Conservation (phyloP, 2,113 vertebrate genomes). For the Rostratula benghalensis region DNA sequence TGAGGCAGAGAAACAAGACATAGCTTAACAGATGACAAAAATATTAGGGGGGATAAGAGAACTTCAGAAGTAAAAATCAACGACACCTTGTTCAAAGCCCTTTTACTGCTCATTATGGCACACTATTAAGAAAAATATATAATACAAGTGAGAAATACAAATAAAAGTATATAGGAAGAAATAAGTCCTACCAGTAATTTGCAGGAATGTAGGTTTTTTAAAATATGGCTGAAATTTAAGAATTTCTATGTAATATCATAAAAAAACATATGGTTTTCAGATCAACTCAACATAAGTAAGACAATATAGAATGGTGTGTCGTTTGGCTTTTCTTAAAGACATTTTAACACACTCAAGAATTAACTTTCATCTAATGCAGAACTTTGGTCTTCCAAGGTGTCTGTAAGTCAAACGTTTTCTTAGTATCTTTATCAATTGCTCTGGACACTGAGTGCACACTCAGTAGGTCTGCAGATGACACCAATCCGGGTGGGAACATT, state of each 20-base stretch:
- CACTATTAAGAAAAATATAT: background rate
- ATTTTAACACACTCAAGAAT: background rate
- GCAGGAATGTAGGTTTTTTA: background rate
- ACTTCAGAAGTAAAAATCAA: background rate
- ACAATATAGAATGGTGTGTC: background rate
- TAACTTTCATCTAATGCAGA: background rate
- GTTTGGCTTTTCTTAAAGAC: background rate
- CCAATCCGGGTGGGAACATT: background rate
- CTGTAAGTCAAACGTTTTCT: background rate
- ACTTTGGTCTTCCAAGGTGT: background rate
- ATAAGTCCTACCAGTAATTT: background rate
- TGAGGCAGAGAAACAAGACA: no score
- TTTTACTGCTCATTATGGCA: background rate
- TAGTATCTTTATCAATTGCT: background rate
- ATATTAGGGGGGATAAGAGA: background rate
- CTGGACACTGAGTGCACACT: accelerated
- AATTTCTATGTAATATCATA: background rate
- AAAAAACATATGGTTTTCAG: background rate
- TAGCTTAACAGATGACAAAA: no score
- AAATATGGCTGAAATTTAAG: background rate
- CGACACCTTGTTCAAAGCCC: background rate
- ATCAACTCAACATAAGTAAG: background rate
- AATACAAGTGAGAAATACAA: background rate
- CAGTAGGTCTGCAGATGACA: background rate
- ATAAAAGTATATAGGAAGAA: background rate